Evolutionary conservation across 2,888 invertebrate genomes (phyloP), one percentile per base, ranked within the genome.

Genomic region (Empis stercorea): DNA sequence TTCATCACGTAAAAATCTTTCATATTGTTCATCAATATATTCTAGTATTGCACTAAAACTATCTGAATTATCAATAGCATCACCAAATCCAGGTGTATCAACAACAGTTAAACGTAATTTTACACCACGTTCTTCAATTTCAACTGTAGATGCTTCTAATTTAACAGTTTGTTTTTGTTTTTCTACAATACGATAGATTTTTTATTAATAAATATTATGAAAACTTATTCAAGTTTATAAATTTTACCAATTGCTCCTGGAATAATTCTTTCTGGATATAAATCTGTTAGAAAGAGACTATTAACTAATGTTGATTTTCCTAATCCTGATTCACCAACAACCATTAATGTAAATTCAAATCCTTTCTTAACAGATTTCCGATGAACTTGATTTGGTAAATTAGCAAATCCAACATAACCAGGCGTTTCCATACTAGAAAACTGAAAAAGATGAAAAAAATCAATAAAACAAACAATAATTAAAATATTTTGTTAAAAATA

Each of bases 11-110:
- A 92, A 71, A 67, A 87, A 92, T 54, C 91, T 75, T 70, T 93
- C 92, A 71, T 94, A 97, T 68, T 96, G 96, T 62, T 95, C 93
- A 65, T 97, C 95, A 57, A 97, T 94, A 69, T 96, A 97, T 65
- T 91, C 84, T 55, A 96, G 87, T 56, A 97, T 94, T 49, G 93
- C 77, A 61, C 73, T 81, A 70, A 95, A 95, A 64, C 92, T 91
- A 64, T 94, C 88, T 3, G 88, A 87, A 66, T 91, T 93, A 63
- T 95, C 87, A 56, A 95, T 88, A 13, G 93, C 91, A 71, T 95
- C 95, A 40, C 94, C 94, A 66, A 87, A 95, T 1, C 95, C 95
- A 1, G 95, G 95, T 6, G 95, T 95, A 67, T 96, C 95, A 1
- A 95, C 93, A 3, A 91, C 92, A 1, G 95, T 95, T 48, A 95